These are phyloP conservation scores for Cantharis flavilabris DNA, from an alignment of 2,888 invertebrate species.

Conservation along the genomic window DNA sequence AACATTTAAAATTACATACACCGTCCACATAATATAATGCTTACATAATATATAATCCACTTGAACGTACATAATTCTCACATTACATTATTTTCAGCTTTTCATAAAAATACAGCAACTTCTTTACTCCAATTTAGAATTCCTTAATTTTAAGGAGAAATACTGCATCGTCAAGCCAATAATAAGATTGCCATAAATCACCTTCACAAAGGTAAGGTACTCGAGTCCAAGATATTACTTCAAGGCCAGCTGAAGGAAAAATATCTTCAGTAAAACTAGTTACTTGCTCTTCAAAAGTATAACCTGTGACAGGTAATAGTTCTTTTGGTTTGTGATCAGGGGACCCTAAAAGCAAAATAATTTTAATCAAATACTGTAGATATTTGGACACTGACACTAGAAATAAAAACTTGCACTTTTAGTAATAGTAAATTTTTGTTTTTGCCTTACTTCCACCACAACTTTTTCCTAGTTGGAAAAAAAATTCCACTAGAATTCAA, in stretches of 20 bases:
- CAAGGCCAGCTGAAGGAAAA: slow-evolving; percentile 70
- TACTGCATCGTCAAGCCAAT: slow-evolving; percentile 90
- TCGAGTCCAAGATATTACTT: slow-evolving; percentile 82
- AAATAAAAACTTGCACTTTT: background rate
- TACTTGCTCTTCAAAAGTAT: slow-evolving; percentile 80
- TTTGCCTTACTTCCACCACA: no score
- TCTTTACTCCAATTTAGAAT: background rate
- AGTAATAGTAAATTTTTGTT: no score
- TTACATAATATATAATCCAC: background rate
- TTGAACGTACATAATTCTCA: background rate
- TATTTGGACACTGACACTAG: background rate
- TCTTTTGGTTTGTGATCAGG: slow-evolving; percentile 74
- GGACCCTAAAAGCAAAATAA: slow-evolving; percentile 57
- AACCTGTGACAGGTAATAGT: slow-evolving; percentile 68
- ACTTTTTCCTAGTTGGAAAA: background rate
- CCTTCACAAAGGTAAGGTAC: slow-evolving; percentile 98
- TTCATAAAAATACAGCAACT: background rate
- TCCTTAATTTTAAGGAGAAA: slow-evolving; percentile 69
- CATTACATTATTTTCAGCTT: background rate
- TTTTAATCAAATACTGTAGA: background rate
- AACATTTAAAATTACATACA: background rate
- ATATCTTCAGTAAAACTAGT: slow-evolving; percentile 68
- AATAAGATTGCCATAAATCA: slow-evolving; percentile 87
- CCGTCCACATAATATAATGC: background rate
- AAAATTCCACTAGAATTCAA: background rate